A percentile compares a stretch with the other conserved stretches of the same genome.
Conservation (phyloP, 2,888 invertebrate genomes). For the Mactromeris polynyma region DNA sequence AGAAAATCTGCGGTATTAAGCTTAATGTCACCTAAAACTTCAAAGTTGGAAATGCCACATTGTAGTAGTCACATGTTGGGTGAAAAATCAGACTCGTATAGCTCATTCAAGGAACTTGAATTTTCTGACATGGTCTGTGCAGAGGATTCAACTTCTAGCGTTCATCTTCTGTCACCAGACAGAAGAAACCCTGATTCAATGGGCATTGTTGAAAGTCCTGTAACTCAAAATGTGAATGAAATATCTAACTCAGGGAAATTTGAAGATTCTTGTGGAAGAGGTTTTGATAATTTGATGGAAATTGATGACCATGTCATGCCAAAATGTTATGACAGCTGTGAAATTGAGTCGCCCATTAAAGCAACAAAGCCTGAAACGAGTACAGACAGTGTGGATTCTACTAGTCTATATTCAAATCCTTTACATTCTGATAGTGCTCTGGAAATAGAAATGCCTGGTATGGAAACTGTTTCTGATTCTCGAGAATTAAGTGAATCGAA, state of each 20-base stretch:
- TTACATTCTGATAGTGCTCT: not conserved
- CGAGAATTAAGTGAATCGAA: conserved; percentile 47
- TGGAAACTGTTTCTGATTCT: conserved; percentile 33
- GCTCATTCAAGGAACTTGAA: conserved; percentile 52
- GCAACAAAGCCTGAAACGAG: not conserved
- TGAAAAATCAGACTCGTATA: conserved; percentile 36
- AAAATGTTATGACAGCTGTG: not conserved
- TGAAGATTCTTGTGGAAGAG: not conserved
- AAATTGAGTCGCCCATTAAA: not conserved
- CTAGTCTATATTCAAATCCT: conserved; percentile 20
- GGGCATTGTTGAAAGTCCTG: conserved; percentile 64
- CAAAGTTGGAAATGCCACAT: conserved; percentile 44
- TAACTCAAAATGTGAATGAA: conserved; percentile 30
- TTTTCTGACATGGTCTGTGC: conserved; percentile 50
- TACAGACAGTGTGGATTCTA: not conserved
- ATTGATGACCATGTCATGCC: conserved; percentile 9
- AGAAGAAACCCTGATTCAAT: conserved; percentile 67
- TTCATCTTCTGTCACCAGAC: conserved; percentile 68
- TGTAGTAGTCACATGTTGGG: conserved; percentile 26
- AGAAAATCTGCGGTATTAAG: conserved; percentile 39
- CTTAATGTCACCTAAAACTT: conserved; percentile 23
- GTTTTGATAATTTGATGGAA: conserved; percentile 20
- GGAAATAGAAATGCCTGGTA: conserved; percentile 7
- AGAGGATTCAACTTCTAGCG: conserved; percentile 49
- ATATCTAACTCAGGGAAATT: conserved; percentile 19